Percentiles rank a stretch among this genome's conserved stretches.
These are phyloP conservation scores for Kobus ellipsiprymnus DNA, from an alignment of 2,113 vertebrate genomes.

Conservation along the genomic window DNA sequence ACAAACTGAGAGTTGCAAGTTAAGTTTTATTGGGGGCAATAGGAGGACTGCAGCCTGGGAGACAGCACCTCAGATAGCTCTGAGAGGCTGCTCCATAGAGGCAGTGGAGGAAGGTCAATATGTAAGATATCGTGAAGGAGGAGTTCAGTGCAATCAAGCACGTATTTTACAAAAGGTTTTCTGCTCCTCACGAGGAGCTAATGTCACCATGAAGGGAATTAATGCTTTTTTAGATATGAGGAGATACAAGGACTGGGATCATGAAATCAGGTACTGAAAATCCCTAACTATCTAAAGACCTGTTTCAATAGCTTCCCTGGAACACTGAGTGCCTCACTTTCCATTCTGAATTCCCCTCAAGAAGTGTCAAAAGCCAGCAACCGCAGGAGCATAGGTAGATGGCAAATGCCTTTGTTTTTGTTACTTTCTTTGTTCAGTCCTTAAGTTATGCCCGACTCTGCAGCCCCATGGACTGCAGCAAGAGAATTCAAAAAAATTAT, in stretches of 20 bases:
- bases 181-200: background rate
- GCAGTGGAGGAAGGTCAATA: background rate
- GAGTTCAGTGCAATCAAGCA: background rate
- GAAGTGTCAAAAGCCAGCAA: background rate
- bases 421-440: background rate
- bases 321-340: background rate
- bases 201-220: background rate
- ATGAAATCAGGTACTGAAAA: background rate
- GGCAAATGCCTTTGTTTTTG: background rate
- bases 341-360: background rate
- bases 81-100: background rate
- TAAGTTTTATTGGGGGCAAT: background rate
- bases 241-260: background rate
- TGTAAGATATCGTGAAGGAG: background rate
- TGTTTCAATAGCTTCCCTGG: background rate
- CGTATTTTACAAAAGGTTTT: background rate
- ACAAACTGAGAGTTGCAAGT: background rate
- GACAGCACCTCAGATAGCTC: background rate
- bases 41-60: background rate
- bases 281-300: background rate
- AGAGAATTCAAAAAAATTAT: background rate
- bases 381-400: background rate
- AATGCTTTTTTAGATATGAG: background rate
- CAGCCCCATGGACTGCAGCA: background rate
- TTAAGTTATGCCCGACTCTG: accelerated